Evolutionary conservation across 2,797 vertebrate species (phyloP).

Genomic region (Lithobates sylvaticus): DNA sequence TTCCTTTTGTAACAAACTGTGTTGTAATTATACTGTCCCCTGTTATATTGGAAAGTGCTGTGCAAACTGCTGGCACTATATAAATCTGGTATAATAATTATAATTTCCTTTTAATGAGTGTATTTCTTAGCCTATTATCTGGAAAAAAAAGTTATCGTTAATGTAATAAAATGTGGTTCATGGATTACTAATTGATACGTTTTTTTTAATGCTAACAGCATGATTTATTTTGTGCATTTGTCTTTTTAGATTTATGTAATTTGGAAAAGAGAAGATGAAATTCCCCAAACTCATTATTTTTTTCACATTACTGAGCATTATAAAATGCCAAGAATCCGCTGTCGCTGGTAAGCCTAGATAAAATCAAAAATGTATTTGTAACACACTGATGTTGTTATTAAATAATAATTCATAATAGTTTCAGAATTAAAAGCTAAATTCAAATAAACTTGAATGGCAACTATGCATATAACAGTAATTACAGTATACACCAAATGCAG

Average conservation of each 20-base stretch:
- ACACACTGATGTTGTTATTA: neutral
- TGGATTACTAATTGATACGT: neutral
- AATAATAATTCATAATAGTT: neutral
- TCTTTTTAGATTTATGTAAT: constrained; percentile 72
- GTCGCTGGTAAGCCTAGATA: constrained; percentile 48
- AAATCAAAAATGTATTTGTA: neutral
- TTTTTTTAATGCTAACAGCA: neutral
- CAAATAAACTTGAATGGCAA: too few relatives aligned
- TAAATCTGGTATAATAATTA: too few relatives aligned
- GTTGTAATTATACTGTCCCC: too few relatives aligned
- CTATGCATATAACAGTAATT: too few relatives aligned
- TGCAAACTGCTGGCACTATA: too few relatives aligned
- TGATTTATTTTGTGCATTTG: neutral
- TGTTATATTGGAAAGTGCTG: too few relatives aligned
- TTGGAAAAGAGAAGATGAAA: constrained; percentile 65
- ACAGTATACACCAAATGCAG: too few relatives aligned
- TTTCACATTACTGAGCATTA: constrained; percentile 68
- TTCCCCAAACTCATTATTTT: constrained; percentile 70
- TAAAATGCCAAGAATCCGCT: constrained; percentile 76
- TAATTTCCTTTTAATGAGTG: too few relatives aligned
- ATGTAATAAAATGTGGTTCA: neutral
- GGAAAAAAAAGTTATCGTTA: neutral
- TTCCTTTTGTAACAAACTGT: too few relatives aligned
- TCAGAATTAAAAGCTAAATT: too few relatives aligned
- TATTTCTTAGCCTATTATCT: too few relatives aligned